A percentile compares a stretch with the other conserved stretches of the same genome.
Evolutionary conservation across 2,888 invertebrate species (phyloP).

Genomic region (Toxonevra muliebris): DNA sequence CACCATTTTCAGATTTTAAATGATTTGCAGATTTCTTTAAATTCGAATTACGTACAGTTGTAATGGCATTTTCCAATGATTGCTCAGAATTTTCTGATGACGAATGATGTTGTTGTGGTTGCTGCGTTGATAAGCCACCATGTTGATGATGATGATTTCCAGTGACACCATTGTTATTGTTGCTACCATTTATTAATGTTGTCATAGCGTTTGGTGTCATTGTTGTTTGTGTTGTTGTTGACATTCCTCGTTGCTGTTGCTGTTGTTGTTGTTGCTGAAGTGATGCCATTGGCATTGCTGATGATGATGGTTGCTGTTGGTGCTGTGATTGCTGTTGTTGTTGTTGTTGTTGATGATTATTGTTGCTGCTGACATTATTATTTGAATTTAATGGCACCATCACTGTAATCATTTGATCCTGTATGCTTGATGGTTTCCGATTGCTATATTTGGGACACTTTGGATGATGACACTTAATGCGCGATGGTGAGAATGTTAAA

Average conservation of each 20-base stretch:
- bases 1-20: constrained; percentile 33
- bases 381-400: constrained; percentile 65
- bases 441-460: constrained; percentile 63
- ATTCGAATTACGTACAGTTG: constrained; percentile 48
- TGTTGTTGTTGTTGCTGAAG: constrained; percentile 18
- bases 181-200: constrained; percentile 34
- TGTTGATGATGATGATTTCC: constrained; percentile 35
- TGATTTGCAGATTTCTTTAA: constrained; percentile 54
- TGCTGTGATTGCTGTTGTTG: constrained; percentile 39
- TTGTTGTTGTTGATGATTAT: constrained; percentile 40
- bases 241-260: constrained; percentile 29
- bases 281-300: background rate
- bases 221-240: constrained; percentile 33
- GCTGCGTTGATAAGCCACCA: background rate
- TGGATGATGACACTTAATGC: constrained; percentile 65
- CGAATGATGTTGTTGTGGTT: constrained; percentile 49
- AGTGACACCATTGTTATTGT: constrained; percentile 27
- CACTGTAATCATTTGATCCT: constrained; percentile 65
- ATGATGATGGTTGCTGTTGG: constrained; percentile 25
- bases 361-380: constrained; percentile 53
- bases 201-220: constrained; percentile 34
- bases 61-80: constrained; percentile 50
- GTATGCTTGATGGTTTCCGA: constrained; percentile 62
- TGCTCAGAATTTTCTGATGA: constrained; percentile 65
- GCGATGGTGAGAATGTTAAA: constrained; percentile 64